Evolutionary conservation across 1,140 invertebrate genomes (phyloP).

Genomic region (Neoseiulus cucumeris): DNA sequence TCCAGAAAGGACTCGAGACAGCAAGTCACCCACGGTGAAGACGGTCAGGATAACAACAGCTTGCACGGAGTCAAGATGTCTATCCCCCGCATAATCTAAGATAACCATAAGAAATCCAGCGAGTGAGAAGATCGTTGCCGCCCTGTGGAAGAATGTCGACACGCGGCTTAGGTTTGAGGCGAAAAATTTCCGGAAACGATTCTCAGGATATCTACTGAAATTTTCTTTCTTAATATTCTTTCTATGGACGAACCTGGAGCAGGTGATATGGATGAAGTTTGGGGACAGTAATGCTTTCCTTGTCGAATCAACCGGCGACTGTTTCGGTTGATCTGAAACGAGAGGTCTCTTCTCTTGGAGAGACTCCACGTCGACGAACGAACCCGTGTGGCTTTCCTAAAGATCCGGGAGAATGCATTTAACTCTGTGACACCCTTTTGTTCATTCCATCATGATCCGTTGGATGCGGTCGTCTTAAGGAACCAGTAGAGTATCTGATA

Average conservation of each 20-base stretch:
- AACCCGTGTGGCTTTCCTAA: not conserved
- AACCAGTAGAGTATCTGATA: no score
- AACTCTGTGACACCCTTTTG: no score
- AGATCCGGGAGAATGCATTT: no score
- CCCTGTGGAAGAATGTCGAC: not conserved
- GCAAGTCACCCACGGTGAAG: not conserved
- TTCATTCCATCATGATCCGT: no score
- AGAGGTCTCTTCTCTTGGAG: not conserved
- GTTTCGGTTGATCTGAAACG: not conserved
- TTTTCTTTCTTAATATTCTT: not conserved
- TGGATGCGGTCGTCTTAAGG: no score
- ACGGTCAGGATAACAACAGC: not conserved
- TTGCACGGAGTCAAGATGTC: constrained; percentile 1
- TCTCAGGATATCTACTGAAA: not conserved
- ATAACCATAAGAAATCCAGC: not conserved
- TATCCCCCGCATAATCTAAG: not conserved
- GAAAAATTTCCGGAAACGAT: no score
- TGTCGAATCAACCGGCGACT: not conserved
- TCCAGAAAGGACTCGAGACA: not conserved
- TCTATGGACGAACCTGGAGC: no score
- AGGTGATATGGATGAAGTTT: not conserved
- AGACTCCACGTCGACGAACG: constrained; percentile 7
- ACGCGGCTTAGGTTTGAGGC: no score
- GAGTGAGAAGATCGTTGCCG: not conserved
- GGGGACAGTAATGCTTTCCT: not conserved